A percentile compares a stretch with the other conserved stretches of the same genome.
These are phyloP conservation scores for Parazoanthus swiftii DNA, from an alignment of 92 coral and sea anemone species.

Conservation along the genomic window DNA sequence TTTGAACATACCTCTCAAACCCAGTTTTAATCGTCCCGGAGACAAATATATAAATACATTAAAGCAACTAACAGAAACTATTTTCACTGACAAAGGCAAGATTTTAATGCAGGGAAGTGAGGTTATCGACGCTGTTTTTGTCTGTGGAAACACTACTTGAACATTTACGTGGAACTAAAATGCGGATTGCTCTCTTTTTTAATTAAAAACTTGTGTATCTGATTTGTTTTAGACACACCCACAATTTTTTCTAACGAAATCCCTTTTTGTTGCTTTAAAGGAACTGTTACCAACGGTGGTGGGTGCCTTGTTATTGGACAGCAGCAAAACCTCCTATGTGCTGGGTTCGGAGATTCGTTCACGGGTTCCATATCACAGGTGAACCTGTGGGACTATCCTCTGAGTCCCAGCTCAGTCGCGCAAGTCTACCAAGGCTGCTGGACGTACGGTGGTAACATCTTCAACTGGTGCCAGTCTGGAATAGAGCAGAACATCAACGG, in stretches of 20 bases:
- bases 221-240: neutral
- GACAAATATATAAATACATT: too few species aligned
- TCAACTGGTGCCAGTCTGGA: constrained; percentile 31
- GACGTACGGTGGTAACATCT: constrained; percentile 38
- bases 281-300: constrained; percentile 12
- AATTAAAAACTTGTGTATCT: neutral
- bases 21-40: too few species aligned
- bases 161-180: too few species aligned
- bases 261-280: neutral
- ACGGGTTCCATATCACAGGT: constrained; percentile 33
- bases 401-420: constrained; percentile 4
- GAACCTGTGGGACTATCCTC: constrained; percentile 27
- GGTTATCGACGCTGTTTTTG: too few species aligned
- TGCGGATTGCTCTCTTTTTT: too few species aligned
- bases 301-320: constrained; percentile 38
- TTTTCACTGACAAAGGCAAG: too few species aligned
- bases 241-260: neutral
- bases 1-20: too few species aligned
- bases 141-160: too few species aligned
- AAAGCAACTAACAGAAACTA: too few species aligned
- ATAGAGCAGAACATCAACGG: neutral
- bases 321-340: constrained; percentile 2
- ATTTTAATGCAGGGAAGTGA: too few species aligned
- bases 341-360: constrained; percentile 16
- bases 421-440: constrained; percentile 28